Evolutionary conservation across 35 echinoderm and acorn worm genomes (phyloP).

Genomic region (Ptychodera flava): DNA sequence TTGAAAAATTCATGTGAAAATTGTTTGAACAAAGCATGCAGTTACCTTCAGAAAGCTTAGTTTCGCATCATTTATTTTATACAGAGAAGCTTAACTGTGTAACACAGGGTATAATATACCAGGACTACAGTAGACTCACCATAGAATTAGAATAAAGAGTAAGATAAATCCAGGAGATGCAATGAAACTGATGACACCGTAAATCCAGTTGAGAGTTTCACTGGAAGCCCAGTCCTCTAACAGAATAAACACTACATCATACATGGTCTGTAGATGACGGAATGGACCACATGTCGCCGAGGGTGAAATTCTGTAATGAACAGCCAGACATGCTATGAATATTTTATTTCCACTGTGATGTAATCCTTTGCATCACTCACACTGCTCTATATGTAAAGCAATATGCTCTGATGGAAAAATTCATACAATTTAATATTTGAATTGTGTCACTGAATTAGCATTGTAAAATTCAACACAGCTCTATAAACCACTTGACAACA

Average conservation of each 20-base stretch:
- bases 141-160: slow-evolving; percentile 24
- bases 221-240: slow-evolving; percentile 16
- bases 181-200: slow-evolving; percentile 34
- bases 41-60: too few species aligned
- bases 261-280: slow-evolving; percentile 21
- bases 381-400: not conserved
- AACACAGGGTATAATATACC: too few species aligned
- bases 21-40: too few species aligned
- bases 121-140: slow-evolving; percentile 48
- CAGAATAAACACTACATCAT: slow-evolving; percentile 26
- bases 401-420: not conserved
- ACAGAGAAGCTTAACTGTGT: too few species aligned
- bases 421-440: not conserved
- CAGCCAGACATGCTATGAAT: not conserved
- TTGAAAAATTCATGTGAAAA: too few species aligned
- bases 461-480: not conserved
- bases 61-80: too few species aligned
- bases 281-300: slow-evolving; percentile 72
- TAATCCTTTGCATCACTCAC: not conserved
- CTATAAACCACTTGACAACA: not conserved
- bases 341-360: not conserved
- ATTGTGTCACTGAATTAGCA: not conserved
- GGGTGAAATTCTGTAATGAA: slow-evolving; percentile 32
- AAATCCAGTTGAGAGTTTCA: not conserved
- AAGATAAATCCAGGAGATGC: slow-evolving; percentile 42